A percentile compares a stretch with the other conserved stretches of the same genome.
phyloP scores from a whole-genome alignment of 64 coral and sea anemone genomes.

The Stylophora pistillata region DNA sequence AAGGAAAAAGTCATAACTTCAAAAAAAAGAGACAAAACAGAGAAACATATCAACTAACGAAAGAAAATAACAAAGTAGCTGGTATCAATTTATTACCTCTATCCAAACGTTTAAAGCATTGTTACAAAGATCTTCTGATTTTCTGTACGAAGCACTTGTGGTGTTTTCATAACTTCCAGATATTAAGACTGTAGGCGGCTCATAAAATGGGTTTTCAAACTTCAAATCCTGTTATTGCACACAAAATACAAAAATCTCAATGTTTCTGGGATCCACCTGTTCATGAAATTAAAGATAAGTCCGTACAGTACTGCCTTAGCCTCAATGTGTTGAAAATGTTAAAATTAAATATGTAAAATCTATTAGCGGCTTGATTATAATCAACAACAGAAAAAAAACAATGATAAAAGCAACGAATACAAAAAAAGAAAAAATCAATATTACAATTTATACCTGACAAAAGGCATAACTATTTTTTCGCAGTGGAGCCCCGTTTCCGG shows the following conservation, averaged over 20 bases:
- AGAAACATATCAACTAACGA: background rate
- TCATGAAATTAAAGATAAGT: no score
- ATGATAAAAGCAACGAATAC: no score
- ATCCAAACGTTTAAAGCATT: slow-evolving; percentile 56
- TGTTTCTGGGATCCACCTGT: no score
- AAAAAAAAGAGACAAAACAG: background rate
- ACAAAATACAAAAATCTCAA: no score
- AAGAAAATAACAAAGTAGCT: background rate
- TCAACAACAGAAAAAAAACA: no score
- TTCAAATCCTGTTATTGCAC: background rate
- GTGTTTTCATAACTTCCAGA: slow-evolving; percentile 25
- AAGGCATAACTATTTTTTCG: slow-evolving; percentile 19
- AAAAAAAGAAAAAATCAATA: no score
- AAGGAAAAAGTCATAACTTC: background rate
- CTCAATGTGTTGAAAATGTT: no score
- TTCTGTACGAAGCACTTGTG: background rate
- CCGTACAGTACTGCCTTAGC: no score
- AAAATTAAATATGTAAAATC: no score
- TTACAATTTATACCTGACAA: slow-evolving; percentile 1
- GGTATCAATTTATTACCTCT: slow-evolving; percentile 3
- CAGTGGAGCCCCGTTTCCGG: slow-evolving; percentile 4
- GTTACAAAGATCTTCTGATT: slow-evolving; percentile 4
- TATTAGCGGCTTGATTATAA: no score
- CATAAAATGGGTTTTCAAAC: slow-evolving; percentile 25
- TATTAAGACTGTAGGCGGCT: background rate